Evolutionary conservation across 2,797 vertebrate genomes (phyloP), one percentile per base, ranked within the genome.

Genomic region (Tragopan temminckii): DNA sequence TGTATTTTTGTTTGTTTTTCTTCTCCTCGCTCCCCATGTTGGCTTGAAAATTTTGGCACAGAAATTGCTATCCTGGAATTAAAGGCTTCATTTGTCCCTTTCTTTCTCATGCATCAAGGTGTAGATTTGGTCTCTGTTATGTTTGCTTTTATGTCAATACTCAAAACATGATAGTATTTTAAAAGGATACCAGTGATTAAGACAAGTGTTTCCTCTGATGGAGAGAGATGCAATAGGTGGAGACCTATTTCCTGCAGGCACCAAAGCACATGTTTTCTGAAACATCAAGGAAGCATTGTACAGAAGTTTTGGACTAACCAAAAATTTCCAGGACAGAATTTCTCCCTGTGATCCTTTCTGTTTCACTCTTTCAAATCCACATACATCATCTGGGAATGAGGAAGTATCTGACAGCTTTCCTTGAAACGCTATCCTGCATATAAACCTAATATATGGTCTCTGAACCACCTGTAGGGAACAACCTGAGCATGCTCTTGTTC

Each of bases 101-200:
- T 40, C 5, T 43, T 52, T 35, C 57, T 59, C 74, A 43, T 12
- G 90, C 67, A 91, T 17, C 5, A 29, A 46, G 23, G 11, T 75
- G 36, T 14, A 18, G 6, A 7, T 78, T 87, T 67, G 18, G 48
- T 42, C 64, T 4, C 8, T 64, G 1, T 35, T 43, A 27, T 16
- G 5, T 35, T 64, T 87, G 42, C 5, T 79, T 76, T 36, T 40
- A 36, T 29, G 13, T n/a, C 63, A 53, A 35, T 68, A 9, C 15
- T 38, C 84, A 57, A 88, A 83, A 90, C 69, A 15, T 14, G 17
- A 53, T n/a, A 17, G 6, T 48, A 42, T 81, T 88, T 89, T 38
- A 38, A 90, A 92, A 81, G 35, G 5, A 33, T 27, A 66, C 3
- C 9, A 45, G 6, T 21, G 33, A 24, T 81, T 79, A 10, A 13